Percentiles rank a stretch among this genome's conserved stretches.
Evolutionary conservation across 2,113 vertebrate genomes (phyloP).

Genomic region (Semnopithecus entellus): DNA sequence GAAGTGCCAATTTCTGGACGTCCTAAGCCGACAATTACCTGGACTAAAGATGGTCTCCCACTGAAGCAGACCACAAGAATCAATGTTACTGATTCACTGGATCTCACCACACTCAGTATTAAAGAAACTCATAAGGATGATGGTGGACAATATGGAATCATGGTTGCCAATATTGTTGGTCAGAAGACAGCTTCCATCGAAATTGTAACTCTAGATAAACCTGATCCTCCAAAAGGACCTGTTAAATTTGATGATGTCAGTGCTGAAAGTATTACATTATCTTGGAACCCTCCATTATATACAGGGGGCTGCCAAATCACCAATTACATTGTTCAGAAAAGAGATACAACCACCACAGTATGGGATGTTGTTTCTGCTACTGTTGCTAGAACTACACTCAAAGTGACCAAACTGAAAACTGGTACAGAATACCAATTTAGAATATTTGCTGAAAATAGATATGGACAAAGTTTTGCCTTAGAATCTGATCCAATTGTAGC

Average conservation of each 20-base stretch:
- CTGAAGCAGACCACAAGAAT: conserved; percentile 96
- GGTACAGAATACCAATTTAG: conserved; percentile 98
- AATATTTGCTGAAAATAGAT: conserved; percentile 98
- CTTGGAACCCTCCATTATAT: conserved; percentile 94
- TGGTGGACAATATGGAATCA: conserved; percentile 93
- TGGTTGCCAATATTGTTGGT: conserved; percentile 91
- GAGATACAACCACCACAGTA: conserved; percentile 93
- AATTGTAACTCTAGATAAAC: conserved; percentile 96
- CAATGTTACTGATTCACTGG: conserved; percentile 88
- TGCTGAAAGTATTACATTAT: conserved; percentile 94
- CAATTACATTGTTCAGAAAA: conserved; percentile 97
- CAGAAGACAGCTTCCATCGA: conserved; percentile 93
- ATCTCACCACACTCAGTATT: conserved; percentile 91
- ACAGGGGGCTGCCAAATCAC: conserved; percentile 96
- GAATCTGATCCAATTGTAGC: conserved; percentile 92
- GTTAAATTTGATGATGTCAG: conserved; percentile 96
- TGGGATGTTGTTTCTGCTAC: conserved; percentile 96
- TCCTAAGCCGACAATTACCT: conserved; percentile 93
- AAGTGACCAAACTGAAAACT: conserved; percentile 94
- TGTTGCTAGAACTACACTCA: conserved; percentile 93
- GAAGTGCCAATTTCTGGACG: conserved; percentile 95
- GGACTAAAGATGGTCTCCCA: conserved; percentile 93
- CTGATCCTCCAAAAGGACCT: conserved; percentile 95
- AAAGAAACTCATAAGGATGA: conserved; percentile 96
- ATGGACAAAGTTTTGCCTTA: conserved; percentile 95